phyloP scores from a whole-genome alignment of 1,140 invertebrate species.

The Paralvinella palmiformis region DNA sequence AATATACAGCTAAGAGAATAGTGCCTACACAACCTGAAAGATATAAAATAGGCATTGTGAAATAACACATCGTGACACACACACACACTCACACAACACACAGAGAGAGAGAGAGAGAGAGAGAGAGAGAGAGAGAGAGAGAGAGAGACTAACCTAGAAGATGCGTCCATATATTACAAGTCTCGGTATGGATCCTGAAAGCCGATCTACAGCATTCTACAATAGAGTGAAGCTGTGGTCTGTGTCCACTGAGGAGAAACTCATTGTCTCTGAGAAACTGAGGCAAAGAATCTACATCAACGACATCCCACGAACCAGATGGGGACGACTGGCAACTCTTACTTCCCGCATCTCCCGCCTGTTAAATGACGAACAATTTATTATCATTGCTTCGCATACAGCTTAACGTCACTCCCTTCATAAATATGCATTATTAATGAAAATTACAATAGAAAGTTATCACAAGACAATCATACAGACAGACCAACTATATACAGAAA shows the following conservation, averaged over 20 bases:
- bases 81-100: too few species aligned
- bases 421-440: too few species aligned
- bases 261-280: constrained; percentile 96
- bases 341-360: too few species aligned
- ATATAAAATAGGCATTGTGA: background rate
- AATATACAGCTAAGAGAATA: constrained; percentile 4
- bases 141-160: constrained; percentile 59
- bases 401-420: too few species aligned
- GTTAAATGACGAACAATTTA: too few species aligned
- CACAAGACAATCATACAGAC: too few species aligned
- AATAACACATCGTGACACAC: too few species aligned
- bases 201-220: constrained; percentile 90
- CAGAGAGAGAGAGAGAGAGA: background rate
- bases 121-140: background rate
- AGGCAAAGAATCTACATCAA: constrained; percentile 57
- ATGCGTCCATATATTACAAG: constrained; percentile 95
- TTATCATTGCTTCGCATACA: too few species aligned
- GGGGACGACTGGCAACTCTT: too few species aligned
- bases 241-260: constrained; percentile 83
- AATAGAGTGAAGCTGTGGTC: constrained; percentile 88
- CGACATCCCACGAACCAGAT: too few species aligned
- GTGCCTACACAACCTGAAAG: constrained; percentile 8
- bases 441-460: too few species aligned
- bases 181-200: constrained; percentile 74
- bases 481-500: too few species aligned